These are phyloP conservation scores for Ibycter americanus DNA, from an alignment of 2,797 vertebrate species.

Conservation along the genomic window DNA sequence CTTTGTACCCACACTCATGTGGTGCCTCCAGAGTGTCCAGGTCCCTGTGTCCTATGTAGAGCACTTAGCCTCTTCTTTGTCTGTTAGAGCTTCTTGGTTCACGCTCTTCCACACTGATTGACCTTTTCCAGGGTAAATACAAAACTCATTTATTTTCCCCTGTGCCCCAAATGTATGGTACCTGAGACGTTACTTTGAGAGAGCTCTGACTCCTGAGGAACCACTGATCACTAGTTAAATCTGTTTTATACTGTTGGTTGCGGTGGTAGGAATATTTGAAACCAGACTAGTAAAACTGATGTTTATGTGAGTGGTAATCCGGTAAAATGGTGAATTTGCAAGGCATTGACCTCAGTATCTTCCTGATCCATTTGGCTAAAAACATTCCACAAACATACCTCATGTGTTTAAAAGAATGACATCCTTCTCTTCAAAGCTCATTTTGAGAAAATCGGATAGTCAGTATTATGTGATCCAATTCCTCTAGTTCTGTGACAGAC, in stretches of 20 bases:
- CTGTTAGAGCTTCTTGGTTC: not conserved
- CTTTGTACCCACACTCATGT: not conserved
- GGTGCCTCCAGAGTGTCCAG: not conserved
- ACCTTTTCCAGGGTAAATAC: not conserved
- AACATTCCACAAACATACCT: not conserved
- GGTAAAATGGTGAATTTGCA: not conserved
- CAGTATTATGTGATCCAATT: not conserved
- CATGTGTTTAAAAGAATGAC: not conserved
- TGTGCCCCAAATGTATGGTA: not conserved
- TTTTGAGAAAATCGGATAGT: not conserved
- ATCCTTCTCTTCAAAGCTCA: not conserved
- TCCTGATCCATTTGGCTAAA: not conserved
- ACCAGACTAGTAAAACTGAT: not conserved
- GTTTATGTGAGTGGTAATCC: not conserved
- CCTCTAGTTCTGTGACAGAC: not conserved
- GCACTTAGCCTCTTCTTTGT: not conserved
- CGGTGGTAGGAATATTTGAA: not conserved
- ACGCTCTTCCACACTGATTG: no score
- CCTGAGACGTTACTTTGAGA: not conserved
- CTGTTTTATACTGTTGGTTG: not conserved
- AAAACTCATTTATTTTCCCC: not conserved
- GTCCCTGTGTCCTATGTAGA: no score
- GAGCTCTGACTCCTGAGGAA: not conserved
- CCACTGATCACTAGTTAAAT: not conserved
- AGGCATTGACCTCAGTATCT: not conserved